Percentiles rank a stretch among this genome's conserved stretches.
Evolutionary conservation across 2,888 invertebrate genomes (phyloP).

Genomic region (Drosophila peninsularis): DNA sequence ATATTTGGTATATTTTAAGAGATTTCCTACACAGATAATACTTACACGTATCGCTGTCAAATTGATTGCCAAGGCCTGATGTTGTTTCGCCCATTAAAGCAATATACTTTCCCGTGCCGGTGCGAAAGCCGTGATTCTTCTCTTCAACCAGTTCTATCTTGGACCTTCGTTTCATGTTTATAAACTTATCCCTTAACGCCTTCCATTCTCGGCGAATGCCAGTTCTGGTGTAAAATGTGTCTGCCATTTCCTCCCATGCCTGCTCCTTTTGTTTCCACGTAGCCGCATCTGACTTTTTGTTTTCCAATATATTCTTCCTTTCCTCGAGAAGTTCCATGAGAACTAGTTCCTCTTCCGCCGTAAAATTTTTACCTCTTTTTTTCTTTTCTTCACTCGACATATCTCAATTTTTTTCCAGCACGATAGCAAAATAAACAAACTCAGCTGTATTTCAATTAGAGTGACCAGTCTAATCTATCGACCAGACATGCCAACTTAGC

Average conservation of each 20-base stretch:
- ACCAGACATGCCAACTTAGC: constrained; percentile 17
- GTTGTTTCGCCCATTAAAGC: constrained; percentile 1
- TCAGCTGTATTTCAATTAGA: constrained; percentile 18
- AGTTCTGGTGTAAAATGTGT: constrained; percentile 21
- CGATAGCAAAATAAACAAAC: constrained; percentile 14
- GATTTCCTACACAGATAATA: neutral
- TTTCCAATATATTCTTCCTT: constrained; percentile 16
- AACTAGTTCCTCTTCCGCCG: constrained; percentile 24
- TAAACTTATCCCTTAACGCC: constrained; percentile 20
- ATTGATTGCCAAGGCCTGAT: constrained; percentile 1
- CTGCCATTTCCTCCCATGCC: constrained; percentile 41
- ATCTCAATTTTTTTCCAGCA: constrained; percentile 2
- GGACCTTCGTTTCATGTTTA: constrained; percentile 23
- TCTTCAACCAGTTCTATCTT: constrained; percentile 4
- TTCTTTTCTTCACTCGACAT: constrained; percentile 32
- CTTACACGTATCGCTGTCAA: constrained; percentile 29
- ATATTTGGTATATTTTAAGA: neutral
- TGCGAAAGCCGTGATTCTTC: neutral
- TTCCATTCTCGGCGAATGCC: constrained; percentile 33
- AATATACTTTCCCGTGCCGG: neutral
- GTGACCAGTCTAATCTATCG: neutral
- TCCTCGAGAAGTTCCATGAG: constrained; percentile 24
- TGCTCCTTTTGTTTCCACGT: constrained; percentile 22
- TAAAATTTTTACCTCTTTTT: constrained; percentile 34
- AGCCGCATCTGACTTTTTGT: constrained; percentile 15